phyloP scores from a whole-genome alignment of 2,797 vertebrate species.

The Acomys russatus region DNA sequence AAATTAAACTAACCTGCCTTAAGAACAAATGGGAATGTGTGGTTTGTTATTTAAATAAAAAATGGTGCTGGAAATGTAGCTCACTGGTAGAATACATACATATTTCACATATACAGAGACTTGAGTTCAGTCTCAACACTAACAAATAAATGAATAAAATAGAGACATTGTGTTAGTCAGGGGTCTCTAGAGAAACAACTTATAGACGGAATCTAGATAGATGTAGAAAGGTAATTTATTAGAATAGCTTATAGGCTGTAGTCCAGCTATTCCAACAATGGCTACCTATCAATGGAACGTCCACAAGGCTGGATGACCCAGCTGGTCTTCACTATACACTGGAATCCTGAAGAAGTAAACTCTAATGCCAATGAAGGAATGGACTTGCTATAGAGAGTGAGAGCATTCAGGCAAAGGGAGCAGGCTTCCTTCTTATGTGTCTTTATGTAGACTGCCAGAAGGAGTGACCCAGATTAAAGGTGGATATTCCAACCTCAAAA shows the following conservation, averaged over 20 bases:
- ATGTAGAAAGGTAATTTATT: not conserved
- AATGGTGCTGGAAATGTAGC: not conserved
- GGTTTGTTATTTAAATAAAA: slow-evolving; percentile 57
- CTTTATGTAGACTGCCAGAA: not conserved
- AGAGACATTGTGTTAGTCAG: not conserved
- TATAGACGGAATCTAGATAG: not conserved
- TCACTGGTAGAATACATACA: not conserved
- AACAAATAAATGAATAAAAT: not conserved
- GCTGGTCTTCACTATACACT: not conserved
- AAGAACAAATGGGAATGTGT: slow-evolving; percentile 78
- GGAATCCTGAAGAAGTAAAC: not conserved
- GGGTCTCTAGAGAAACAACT: not conserved
- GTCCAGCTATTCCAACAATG: not conserved
- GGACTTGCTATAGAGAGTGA: not conserved
- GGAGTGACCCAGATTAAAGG: not conserved
- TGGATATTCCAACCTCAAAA: not conserved
- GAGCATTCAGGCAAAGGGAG: not conserved
- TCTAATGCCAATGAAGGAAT: not conserved
- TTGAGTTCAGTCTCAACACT: not conserved
- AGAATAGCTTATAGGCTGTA: not conserved
- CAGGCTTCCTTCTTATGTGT: not conserved
- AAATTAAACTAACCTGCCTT: slow-evolving; percentile 90
- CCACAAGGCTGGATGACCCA: not conserved
- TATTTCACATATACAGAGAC: not conserved
- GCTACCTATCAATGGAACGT: not conserved